Evolutionary conservation across 2,113 vertebrate genomes (phyloP).

Genomic region (Amphiprion percula): DNA sequence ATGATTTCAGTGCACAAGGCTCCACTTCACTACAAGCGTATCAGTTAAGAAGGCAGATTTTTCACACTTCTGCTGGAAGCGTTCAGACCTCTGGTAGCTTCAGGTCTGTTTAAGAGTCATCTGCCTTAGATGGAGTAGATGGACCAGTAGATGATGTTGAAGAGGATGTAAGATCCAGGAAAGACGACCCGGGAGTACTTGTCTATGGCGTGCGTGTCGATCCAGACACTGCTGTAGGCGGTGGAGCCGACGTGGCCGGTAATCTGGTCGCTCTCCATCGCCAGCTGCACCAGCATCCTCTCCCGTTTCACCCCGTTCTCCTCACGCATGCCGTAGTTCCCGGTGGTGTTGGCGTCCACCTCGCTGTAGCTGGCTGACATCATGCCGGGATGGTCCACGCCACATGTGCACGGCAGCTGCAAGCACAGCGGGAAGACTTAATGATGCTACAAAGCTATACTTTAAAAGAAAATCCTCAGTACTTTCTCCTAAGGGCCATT

Average conservation of each 20-base stretch:
- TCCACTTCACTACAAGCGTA: not conserved
- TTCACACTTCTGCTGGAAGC: not conserved
- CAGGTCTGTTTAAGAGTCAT: not conserved
- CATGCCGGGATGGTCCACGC: constrained; percentile 85
- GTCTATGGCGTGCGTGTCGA: constrained; percentile 94
- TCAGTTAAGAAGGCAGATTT: not conserved
- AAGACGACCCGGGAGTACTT: constrained; percentile 94
- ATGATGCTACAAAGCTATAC: too few species aligned
- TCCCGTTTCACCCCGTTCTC: constrained; percentile 87
- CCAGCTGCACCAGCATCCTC: constrained; percentile 89
- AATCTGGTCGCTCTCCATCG: constrained; percentile 84
- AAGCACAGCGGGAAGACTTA: not conserved
- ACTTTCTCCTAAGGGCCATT: too few species aligned
- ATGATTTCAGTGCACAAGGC: too few species aligned
- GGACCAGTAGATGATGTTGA: constrained; percentile 97
- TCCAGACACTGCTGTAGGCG: constrained; percentile 87
- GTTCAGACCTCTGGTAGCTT: not conserved
- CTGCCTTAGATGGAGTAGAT: constrained; percentile 88
- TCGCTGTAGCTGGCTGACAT: constrained; percentile 89
- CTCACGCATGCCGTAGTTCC: constrained; percentile 82
- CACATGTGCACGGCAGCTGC: constrained; percentile 90
- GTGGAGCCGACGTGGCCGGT: constrained; percentile 82
- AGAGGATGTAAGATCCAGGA: constrained; percentile 91
- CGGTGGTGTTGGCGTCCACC: constrained; percentile 87
- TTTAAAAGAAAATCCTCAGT: not conserved